Conservation (phyloP, 2,797 vertebrate genomes). For the Sebastes cheni region DNA sequence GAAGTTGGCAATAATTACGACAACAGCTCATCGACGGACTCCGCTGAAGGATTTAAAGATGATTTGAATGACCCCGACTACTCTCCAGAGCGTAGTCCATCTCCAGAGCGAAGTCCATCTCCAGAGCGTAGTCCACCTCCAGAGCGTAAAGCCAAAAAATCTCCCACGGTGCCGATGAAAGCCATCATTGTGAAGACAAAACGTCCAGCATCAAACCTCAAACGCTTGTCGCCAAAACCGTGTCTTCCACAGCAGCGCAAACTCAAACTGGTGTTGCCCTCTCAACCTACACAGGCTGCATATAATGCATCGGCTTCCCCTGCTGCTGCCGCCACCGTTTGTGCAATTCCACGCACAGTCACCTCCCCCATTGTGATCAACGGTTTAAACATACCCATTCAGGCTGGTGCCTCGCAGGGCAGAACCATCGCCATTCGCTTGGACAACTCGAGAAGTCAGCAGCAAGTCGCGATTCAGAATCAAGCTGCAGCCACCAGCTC, state of each 20-base stretch:
- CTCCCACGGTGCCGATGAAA: conserved; percentile 23
- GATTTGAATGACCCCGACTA: conserved; percentile 67
- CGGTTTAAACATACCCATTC: conserved; percentile 77
- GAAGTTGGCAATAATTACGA: conserved; percentile 35
- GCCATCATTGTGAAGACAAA: conserved; percentile 49
- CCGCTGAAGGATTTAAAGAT: conserved; percentile 62
- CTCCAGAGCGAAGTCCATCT: conserved; percentile 31
- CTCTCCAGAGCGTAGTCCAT: conserved; percentile 36
- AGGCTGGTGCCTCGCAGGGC: conserved; percentile 47
- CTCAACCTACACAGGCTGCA: conserved; percentile 12
- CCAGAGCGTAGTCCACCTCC: no score
- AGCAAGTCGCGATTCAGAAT: conserved; percentile 22
- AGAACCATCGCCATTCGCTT: conserved; percentile 76
- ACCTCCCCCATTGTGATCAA: conserved; percentile 81
- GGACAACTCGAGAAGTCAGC: conserved; percentile 46
- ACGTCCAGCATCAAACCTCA: conserved; percentile 6
- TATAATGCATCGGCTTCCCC: conserved; percentile 30
- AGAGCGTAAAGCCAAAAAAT: conserved; percentile 36
- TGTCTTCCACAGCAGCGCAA: conserved; percentile 40
- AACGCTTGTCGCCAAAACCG: conserved; percentile 42
- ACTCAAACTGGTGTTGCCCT: conserved; percentile 50
- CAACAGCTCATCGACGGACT: conserved; percentile 52
- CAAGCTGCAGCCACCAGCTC: conserved; percentile 12
- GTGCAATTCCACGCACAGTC: conserved; percentile 50
- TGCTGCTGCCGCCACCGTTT: conserved; percentile 21